phyloP scores from a whole-genome alignment of 1,140 invertebrate genomes.

The Campoletis sonorensis region DNA sequence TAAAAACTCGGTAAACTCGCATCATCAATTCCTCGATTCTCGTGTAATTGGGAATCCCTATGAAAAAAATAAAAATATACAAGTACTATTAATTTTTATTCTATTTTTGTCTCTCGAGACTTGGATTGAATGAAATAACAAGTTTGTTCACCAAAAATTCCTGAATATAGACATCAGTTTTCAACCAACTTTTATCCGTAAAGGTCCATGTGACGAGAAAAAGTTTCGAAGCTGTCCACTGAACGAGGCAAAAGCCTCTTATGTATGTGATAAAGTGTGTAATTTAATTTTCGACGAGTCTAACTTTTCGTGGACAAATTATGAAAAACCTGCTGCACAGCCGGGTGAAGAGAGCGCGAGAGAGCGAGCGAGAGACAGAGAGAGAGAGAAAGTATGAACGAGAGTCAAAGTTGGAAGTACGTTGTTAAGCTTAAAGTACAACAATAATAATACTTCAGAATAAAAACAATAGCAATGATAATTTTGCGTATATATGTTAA shows the following conservation, averaged over 20 bases:
- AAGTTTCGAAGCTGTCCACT: background rate
- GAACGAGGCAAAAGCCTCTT: constrained; percentile 7
- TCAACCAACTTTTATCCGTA: background rate
- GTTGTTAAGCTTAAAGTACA: background rate
- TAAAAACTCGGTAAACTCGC: too few relatives aligned
- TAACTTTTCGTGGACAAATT: constrained; percentile 9
- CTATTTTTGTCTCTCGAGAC: too few relatives aligned
- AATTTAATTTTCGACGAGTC: constrained; percentile 4
- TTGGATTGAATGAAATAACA: too few relatives aligned
- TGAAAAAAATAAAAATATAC: too few relatives aligned
- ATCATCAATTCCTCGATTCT: too few relatives aligned
- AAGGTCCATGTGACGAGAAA: background rate
- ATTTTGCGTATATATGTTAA: background rate
- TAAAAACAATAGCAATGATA: background rate
- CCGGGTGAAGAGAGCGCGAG: background rate
- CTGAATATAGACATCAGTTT: too few relatives aligned
- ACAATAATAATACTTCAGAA: background rate
- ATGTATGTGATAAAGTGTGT: background rate
- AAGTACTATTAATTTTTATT: too few relatives aligned
- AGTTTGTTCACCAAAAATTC: too few relatives aligned
- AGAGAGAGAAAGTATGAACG: background rate
- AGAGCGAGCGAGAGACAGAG: background rate
- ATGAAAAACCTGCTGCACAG: background rate
- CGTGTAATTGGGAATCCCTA: too few relatives aligned
- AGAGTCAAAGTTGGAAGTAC: background rate